A percentile compares a stretch with the other conserved stretches of the same genome.
Evolutionary conservation across 2,797 vertebrate species (phyloP).

Genomic region (Melanotaenia nigrans): DNA sequence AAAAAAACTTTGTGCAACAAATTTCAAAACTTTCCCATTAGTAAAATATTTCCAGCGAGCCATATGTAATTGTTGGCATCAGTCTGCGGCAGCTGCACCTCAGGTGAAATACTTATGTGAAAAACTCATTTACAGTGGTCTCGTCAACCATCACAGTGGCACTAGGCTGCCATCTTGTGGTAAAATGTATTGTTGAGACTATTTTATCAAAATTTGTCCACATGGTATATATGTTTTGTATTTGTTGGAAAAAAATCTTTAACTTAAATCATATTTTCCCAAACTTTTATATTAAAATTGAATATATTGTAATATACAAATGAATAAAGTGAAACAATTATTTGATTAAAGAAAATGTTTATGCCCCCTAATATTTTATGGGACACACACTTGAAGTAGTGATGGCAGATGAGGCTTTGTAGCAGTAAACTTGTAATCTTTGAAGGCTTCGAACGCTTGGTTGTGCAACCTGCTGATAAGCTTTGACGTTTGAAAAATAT

Average conservation of each 20-base stretch:
- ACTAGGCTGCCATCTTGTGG: conserved; percentile 70
- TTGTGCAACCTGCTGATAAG: background rate
- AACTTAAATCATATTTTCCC: background rate
- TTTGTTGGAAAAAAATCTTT: background rate
- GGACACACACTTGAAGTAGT: background rate
- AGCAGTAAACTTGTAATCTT: background rate
- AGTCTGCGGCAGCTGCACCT: conserved; percentile 5
- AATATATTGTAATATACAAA: background rate
- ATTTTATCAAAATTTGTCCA: background rate
- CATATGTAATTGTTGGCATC: conserved; percentile 37
- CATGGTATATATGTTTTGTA: background rate
- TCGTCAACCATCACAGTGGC: background rate
- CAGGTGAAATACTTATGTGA: conserved; percentile 11
- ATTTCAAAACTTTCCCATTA: conserved; percentile 47
- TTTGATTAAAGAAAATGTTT: background rate
- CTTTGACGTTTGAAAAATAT: background rate
- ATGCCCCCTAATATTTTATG: background rate
- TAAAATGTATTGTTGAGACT: background rate
- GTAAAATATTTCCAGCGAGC: conserved; percentile 31
- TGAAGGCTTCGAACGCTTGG: too few species aligned
- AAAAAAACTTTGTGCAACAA: conserved; percentile 22
- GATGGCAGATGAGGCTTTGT: background rate
- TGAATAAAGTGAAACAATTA: background rate
- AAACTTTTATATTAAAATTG: background rate
- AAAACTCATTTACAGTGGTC: conserved; percentile 1